A percentile compares a stretch with the other conserved stretches of the same genome.
Evolutionary conservation across 2,797 vertebrate species (phyloP).

Genomic region (Paguma larvata): DNA sequence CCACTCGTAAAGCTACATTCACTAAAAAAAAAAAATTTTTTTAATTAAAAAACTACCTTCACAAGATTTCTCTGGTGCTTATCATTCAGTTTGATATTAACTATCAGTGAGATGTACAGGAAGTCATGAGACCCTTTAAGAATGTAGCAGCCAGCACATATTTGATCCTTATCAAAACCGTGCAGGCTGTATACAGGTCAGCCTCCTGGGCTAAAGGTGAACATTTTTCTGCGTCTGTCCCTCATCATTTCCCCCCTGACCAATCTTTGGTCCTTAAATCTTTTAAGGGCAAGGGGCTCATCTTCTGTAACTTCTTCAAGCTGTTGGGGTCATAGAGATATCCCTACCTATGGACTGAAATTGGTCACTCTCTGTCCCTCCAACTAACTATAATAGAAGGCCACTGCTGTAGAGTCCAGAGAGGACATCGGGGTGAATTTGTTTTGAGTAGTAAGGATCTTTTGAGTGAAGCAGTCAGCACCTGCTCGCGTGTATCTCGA

Average conservation of each 20-base stretch:
- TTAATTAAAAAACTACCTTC: background rate
- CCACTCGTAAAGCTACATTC: background rate
- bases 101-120: background rate
- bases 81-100: background rate
- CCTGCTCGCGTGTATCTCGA: background rate
- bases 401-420: background rate
- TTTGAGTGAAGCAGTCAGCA: background rate
- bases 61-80: background rate
- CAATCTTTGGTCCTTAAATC: background rate
- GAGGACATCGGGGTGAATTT: background rate
- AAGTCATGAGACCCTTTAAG: background rate
- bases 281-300: background rate
- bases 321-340: background rate
- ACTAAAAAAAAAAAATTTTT: background rate
- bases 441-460: background rate
- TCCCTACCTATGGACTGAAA: background rate
- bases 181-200: background rate
- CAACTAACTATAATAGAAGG: background rate
- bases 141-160: background rate
- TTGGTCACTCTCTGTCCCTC: background rate
- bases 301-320: background rate
- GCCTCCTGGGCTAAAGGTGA: background rate
- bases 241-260: background rate
- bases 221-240: background rate
- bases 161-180: background rate